A percentile compares a stretch with the other conserved stretches of the same genome.
These are phyloP conservation scores for Poliocrania exsul DNA, from an alignment of 2,797 vertebrate genomes.

Conservation along the genomic window DNA sequence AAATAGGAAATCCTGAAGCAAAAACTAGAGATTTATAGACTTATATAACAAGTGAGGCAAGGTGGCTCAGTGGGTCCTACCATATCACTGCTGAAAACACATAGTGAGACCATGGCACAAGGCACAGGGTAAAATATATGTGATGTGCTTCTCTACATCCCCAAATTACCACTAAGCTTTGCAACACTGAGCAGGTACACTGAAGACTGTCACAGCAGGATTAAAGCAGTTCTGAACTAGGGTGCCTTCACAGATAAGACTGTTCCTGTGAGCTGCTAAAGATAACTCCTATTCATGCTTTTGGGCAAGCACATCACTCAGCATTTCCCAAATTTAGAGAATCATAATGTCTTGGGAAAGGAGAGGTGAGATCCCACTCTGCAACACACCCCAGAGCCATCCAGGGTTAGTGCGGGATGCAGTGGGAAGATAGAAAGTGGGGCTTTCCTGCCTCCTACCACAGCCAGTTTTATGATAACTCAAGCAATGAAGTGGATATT, in stretches of 20 bases:
- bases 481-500: not conserved
- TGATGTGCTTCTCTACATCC: not conserved
- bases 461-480: not conserved
- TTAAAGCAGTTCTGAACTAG: not conserved
- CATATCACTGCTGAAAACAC: not conserved
- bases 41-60: not conserved
- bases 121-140: not conserved
- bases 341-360: not conserved
- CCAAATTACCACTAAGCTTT: not conserved
- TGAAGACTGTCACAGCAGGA: not conserved
- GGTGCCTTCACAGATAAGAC: not conserved
- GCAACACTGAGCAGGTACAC: not conserved
- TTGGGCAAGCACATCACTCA: not conserved
- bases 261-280: not conserved
- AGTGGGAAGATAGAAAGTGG: not conserved
- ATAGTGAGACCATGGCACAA: not conserved
- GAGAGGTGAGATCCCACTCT: not conserved
- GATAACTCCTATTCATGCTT: not conserved
- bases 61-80: not conserved
- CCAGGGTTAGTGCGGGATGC: not conserved
- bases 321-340: not conserved
- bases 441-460: not conserved
- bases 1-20: slow-evolving; percentile 1
- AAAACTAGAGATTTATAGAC: slow-evolving; percentile 31
- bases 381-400: not conserved